Evolutionary conservation across 2,797 vertebrate species (phyloP).

Genomic region (Sebastes matsubarae): DNA sequence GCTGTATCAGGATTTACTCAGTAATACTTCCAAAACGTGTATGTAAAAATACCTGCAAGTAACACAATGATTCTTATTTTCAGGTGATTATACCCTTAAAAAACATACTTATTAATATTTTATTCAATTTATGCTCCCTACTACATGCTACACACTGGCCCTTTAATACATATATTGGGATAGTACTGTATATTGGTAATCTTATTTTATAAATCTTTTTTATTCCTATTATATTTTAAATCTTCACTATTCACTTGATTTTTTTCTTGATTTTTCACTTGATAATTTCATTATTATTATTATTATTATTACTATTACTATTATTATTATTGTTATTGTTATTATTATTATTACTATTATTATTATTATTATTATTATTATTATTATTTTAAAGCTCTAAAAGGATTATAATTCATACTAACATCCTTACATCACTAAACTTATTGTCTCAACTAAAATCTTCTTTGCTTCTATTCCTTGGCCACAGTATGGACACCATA

Average conservation of each 20-base stretch:
- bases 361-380: background rate
- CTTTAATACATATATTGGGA: background rate
- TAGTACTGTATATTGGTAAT: background rate
- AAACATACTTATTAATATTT: too few species aligned
- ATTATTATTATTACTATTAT: background rate
- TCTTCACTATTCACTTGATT: background rate
- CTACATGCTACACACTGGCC: background rate
- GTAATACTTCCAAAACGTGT: background rate
- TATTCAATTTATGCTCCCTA: too few species aligned
- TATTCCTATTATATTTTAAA: background rate
- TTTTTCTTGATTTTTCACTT: background rate
- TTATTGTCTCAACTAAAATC: background rate
- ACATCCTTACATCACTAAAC: background rate
- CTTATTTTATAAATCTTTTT: background rate
- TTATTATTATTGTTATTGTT: too few species aligned
- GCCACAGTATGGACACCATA: background rate
- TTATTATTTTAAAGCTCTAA: background rate
- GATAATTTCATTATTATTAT: background rate
- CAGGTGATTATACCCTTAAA: too few species aligned
- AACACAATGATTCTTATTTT: too few species aligned
- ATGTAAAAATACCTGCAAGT: too few species aligned
- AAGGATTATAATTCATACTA: background rate
- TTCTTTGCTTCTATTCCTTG: background rate
- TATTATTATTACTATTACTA: too few species aligned
- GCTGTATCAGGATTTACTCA: too few species aligned